phyloP scores from a whole-genome alignment of 2,113 vertebrate genomes.

The Nothobranchius furzeri region DNA sequence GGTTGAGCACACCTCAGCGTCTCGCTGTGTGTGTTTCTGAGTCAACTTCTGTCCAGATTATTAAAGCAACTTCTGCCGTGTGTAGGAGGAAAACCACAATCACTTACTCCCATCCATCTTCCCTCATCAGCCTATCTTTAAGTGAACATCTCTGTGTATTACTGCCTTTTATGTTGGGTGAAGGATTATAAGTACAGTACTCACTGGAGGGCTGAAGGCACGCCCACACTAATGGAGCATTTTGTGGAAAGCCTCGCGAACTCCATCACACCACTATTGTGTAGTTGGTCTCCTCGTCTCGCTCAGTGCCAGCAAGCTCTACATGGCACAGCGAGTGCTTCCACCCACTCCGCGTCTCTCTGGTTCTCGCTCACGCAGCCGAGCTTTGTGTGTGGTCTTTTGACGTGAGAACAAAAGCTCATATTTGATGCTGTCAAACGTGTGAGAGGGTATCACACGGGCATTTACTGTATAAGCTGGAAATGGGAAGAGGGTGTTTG shows the following conservation, averaged over 20 bases:
- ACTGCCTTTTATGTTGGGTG: conserved; percentile 15
- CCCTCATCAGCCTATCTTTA: conserved; percentile 24
- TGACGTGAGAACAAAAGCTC: conserved; percentile 60
- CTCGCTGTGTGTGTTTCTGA: neutral
- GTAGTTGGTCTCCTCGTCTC: conserved; percentile 40
- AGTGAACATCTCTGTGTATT: conserved; percentile 24
- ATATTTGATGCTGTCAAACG: conserved; percentile 53
- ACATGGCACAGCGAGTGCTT: conserved; percentile 67
- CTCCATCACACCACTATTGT: conserved; percentile 50
- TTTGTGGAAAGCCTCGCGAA: conserved; percentile 60
- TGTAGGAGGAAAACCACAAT: conserved; percentile 21
- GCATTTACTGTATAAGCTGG: conserved; percentile 39
- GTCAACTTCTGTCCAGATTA: neutral
- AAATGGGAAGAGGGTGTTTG: conserved; percentile 31
- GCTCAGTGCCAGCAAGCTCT: conserved; percentile 46
- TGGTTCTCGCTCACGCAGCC: conserved; percentile 52
- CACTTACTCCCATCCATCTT: conserved; percentile 12
- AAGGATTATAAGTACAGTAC: conserved; percentile 39
- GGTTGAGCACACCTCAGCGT: conserved; percentile 1
- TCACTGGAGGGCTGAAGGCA: conserved; percentile 51
- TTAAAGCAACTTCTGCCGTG: neutral
- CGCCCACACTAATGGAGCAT: conserved; percentile 62
- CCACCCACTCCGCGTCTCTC: conserved; percentile 63
- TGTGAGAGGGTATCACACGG: conserved; percentile 38
- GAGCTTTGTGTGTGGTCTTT: conserved; percentile 68